Percentiles rank a stretch among this genome's conserved stretches.
phyloP scores from a whole-genome alignment of 2,113 vertebrate genomes.

The Vimba vimba region DNA sequence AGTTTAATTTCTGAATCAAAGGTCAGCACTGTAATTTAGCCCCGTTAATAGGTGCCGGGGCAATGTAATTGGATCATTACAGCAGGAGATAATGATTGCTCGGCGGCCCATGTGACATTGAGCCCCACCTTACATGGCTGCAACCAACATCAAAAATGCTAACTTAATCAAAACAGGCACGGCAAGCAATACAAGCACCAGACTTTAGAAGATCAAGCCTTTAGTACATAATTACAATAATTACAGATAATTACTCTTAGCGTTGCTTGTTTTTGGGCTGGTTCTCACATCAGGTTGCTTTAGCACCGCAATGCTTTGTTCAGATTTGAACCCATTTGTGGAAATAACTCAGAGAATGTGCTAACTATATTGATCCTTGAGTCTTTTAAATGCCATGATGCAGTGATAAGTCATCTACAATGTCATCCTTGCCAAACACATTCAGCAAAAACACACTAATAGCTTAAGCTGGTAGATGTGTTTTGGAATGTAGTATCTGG shows the following conservation, averaged over 20 bases:
- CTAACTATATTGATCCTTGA: neutral
- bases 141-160: slow-evolving; percentile 46
- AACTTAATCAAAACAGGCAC: slow-evolving; percentile 54
- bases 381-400: slow-evolving; percentile 14
- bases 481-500: neutral
- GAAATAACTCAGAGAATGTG: neutral
- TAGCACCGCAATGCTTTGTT: neutral
- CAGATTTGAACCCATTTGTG: neutral
- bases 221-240: slow-evolving; percentile 67
- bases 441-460: neutral
- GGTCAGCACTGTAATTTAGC: slow-evolving; percentile 67
- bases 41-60: slow-evolving; percentile 60
- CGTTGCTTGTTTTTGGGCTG: neutral
- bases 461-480: neutral
- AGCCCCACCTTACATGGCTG: slow-evolving; percentile 43
- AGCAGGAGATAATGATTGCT: slow-evolving; percentile 67
- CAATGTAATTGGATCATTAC: slow-evolving; percentile 73
- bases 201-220: slow-evolving; percentile 61
- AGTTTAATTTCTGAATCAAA: slow-evolving; percentile 65
- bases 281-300: slow-evolving; percentile 4
- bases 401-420: neutral
- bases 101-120: slow-evolving; percentile 35
- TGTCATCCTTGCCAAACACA: slow-evolving; percentile 12
- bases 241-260: slow-evolving; percentile 56
- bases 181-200: slow-evolving; percentile 60